Conservation (phyloP, 2,797 vertebrate genomes). For the Dallia pectoralis region DNA sequence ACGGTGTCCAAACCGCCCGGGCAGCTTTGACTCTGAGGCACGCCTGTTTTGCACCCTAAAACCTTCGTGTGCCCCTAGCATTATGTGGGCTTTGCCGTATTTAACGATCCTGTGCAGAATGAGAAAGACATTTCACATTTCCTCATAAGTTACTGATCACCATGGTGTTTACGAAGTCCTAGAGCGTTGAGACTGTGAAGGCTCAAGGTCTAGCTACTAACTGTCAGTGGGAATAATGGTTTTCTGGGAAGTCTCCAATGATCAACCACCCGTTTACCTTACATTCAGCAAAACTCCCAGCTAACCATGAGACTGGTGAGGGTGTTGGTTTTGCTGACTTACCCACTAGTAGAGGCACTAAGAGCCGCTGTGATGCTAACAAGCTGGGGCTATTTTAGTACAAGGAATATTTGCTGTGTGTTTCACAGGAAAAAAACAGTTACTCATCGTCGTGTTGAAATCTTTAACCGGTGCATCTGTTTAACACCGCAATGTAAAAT, state of each 20-base stretch:
- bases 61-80: not conserved
- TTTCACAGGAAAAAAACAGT: slow-evolving; percentile 26
- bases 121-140: not conserved
- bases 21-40: not conserved
- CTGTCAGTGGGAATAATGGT: not conserved
- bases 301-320: slow-evolving; percentile 46
- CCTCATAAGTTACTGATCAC: not conserved
- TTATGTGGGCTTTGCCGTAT: not conserved
- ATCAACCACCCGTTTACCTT: slow-evolving; percentile 30
- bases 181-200: not conserved
- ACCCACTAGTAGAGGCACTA: slow-evolving; percentile 65
- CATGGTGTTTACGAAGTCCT: not conserved
- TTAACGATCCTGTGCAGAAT: not conserved
- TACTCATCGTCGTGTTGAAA: slow-evolving; percentile 42
- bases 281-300: slow-evolving; percentile 32
- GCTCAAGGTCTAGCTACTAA: too few species aligned
- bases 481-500: slow-evolving; percentile 22
- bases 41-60: not conserved
- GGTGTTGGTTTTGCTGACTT: slow-evolving; percentile 53
- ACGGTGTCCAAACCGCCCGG: not conserved
- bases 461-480: slow-evolving; percentile 15
- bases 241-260: slow-evolving; percentile 19
- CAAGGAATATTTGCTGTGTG: slow-evolving; percentile 36
- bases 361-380: slow-evolving; percentile 65
- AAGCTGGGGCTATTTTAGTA: slow-evolving; percentile 61